phyloP scores from a whole-genome alignment of 2,113 vertebrate genomes.

The Laticauda laticaudata region DNA sequence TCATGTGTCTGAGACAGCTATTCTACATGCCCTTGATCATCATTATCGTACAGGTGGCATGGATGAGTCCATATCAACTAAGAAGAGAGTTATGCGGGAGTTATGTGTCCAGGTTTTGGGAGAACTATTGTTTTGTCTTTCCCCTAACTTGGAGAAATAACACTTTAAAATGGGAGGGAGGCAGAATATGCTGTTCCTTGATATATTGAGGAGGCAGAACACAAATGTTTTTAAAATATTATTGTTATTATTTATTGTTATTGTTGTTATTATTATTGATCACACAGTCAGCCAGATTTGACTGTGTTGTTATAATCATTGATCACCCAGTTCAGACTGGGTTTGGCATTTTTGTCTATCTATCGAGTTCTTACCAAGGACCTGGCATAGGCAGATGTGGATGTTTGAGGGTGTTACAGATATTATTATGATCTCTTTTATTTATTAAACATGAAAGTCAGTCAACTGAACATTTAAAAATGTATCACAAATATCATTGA shows the following conservation, averaged over 20 bases:
- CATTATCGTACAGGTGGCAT: background rate
- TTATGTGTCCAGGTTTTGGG: background rate
- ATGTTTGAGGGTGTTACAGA: too few species aligned
- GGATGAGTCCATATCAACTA: background rate
- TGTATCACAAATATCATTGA: too few species aligned
- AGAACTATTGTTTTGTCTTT: background rate
- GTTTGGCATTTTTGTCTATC: too few species aligned
- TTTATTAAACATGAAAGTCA: too few species aligned
- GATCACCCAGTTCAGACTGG: too few species aligned
- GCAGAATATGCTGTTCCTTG: background rate
- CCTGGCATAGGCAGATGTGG: too few species aligned
- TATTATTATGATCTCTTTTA: background rate
- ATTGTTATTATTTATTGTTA: too few species aligned
- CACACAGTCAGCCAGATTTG: too few species aligned
- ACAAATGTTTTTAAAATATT: background rate
- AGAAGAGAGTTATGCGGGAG: background rate
- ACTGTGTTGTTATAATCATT: too few species aligned
- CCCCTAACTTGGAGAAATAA: background rate
- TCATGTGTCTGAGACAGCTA: background rate
- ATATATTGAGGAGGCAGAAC: background rate
- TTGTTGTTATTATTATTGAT: too few species aligned
- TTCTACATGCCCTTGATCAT: background rate
- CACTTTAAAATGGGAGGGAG: background rate
- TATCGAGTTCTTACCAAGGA: too few species aligned
- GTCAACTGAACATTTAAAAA: too few species aligned